Conservation (phyloP, 2,797 vertebrate genomes). For the Pseudochaenichthys georgianus region DNA sequence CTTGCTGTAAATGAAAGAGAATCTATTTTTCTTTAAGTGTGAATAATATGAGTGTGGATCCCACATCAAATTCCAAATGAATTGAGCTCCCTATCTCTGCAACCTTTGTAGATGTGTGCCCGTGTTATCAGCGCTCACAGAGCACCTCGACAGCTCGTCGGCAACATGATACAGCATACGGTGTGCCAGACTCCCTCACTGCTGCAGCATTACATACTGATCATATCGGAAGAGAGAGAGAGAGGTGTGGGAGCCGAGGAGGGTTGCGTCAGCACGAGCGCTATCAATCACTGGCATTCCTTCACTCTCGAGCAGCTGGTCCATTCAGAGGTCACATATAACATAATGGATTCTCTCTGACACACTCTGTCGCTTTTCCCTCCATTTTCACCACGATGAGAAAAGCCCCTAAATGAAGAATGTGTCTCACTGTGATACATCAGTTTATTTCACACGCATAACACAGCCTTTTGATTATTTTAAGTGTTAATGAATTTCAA, state of each 20-base stretch:
- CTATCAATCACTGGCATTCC: slow-evolving; percentile 78
- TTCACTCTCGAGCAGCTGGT: slow-evolving; percentile 70
- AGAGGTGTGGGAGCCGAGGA: slow-evolving; percentile 60
- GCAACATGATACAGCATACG: slow-evolving; percentile 79
- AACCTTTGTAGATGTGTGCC: slow-evolving; percentile 58
- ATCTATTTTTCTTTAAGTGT: slow-evolving; percentile 20
- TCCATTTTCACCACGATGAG: slow-evolving; percentile 24
- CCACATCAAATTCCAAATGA: slow-evolving; percentile 46
- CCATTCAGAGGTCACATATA: slow-evolving; percentile 75
- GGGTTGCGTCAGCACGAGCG: slow-evolving; percentile 69
- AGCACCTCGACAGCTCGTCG: slow-evolving; percentile 63
- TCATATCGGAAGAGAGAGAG: slow-evolving; percentile 64
- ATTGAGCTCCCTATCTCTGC: slow-evolving; percentile 55
- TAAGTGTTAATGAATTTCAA: background rate
- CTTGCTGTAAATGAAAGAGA: background rate
- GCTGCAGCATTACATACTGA: slow-evolving; percentile 71
- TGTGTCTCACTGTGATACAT: background rate
- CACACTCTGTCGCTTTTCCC: slow-evolving; percentile 36
- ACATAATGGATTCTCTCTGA: slow-evolving; percentile 65
- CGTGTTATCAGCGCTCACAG: slow-evolving; percentile 57
- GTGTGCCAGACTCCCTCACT: slow-evolving; percentile 60
- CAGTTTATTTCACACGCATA: background rate
- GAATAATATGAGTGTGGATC: slow-evolving; percentile 19
- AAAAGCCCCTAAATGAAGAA: slow-evolving; percentile 34
- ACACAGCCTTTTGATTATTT: slow-evolving; percentile 8